Percentiles rank a stretch among this genome's conserved stretches.
Evolutionary conservation across 2,797 vertebrate genomes (phyloP).

Genomic region (Brachymystax lenok): DNA sequence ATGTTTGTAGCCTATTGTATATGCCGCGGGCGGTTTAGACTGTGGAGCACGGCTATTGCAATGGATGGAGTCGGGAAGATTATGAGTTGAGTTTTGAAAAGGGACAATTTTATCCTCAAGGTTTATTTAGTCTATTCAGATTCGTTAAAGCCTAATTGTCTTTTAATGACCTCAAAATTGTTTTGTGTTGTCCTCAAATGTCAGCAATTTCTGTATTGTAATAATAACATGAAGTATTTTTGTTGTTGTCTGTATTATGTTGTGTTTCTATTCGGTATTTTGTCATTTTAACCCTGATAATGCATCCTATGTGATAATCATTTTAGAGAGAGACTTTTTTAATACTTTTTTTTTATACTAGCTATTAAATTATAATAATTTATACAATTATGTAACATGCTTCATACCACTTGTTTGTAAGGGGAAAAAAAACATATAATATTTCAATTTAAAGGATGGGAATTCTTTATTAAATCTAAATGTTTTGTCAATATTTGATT

Average conservation of each 20-base stretch:
- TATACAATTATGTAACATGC: background rate
- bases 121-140: background rate
- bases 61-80: background rate
- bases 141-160: background rate
- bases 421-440: background rate
- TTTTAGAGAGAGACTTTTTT: background rate
- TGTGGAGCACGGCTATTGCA: background rate
- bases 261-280: background rate
- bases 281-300: background rate
- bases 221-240: background rate
- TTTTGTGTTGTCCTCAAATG: too few relatives aligned
- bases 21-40: constrained; percentile 16
- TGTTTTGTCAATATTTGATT: constrained; percentile 5
- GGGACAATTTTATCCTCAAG: background rate
- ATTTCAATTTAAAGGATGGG: background rate
- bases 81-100: background rate
- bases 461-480: constrained; percentile 6
- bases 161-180: background rate
- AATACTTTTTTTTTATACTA: background rate
- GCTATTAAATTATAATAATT: background rate
- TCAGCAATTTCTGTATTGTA: background rate
- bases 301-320: background rate
- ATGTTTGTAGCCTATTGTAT: constrained; percentile 11
- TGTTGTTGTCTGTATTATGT: background rate
- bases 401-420: background rate